Conservation (phyloP, 2,888 invertebrate species). For the Mesorhabditis belari region DNA sequence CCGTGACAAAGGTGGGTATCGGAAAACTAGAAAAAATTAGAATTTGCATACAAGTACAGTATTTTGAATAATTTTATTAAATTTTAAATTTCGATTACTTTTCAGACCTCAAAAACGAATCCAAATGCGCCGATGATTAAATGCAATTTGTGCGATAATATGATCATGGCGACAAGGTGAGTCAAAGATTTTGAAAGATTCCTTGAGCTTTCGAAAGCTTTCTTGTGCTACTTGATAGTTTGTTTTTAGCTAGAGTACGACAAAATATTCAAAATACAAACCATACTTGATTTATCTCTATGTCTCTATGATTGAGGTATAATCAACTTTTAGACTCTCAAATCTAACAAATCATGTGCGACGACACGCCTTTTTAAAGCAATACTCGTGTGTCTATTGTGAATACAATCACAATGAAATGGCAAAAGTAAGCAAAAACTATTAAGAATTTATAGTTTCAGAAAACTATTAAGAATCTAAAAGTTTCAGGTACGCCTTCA, state of each 20-base stretch:
- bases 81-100: not conserved
- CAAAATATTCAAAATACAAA: too few species aligned
- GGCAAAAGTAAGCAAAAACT: slow-evolving; percentile 26
- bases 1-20: too few species aligned
- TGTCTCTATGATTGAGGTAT: not conserved
- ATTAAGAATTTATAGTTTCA: not conserved
- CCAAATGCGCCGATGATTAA: not conserved
- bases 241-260: too few species aligned
- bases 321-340: slow-evolving; percentile 13
- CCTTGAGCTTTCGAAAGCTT: not conserved
- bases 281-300: too few species aligned
- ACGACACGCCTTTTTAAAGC: slow-evolving; percentile 39
- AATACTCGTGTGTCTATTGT: slow-evolving; percentile 36
- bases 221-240: not conserved
- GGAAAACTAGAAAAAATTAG: too few species aligned
- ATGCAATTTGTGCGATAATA: slow-evolving; percentile 25
- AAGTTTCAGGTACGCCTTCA: slow-evolving; percentile 36
- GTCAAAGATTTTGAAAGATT: not conserved
- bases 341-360: slow-evolving; percentile 43
- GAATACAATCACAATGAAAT: slow-evolving; percentile 40
- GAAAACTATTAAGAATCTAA: too few species aligned
- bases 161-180: slow-evolving; percentile 33
- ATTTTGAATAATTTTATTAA: not conserved
- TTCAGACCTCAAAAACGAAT: not conserved
- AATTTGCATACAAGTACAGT: too few species aligned